These are phyloP conservation scores for Cremastinae sp. DNA, from an alignment of 2,888 invertebrate genomes.

Conservation along the genomic window DNA sequence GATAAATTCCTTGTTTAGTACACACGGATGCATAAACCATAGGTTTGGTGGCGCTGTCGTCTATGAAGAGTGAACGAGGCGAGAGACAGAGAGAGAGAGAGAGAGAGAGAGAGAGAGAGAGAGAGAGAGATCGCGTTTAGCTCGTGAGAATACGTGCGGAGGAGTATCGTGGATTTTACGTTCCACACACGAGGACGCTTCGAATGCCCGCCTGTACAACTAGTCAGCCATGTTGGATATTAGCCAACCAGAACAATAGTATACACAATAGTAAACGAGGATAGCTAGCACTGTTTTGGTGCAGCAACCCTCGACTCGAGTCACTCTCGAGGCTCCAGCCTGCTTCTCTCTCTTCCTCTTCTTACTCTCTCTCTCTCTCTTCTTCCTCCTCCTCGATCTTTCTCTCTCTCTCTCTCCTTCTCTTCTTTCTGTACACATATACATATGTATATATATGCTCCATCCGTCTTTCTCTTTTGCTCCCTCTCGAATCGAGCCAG, in stretches of 20 bases:
- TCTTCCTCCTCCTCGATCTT: conserved; percentile 58
- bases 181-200: conserved; percentile 14
- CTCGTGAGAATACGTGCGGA: conserved; percentile 7
- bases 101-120: conserved; percentile 5
- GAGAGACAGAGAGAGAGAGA: conserved; percentile 22
- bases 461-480: conserved; percentile 55
- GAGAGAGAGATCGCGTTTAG: conserved; percentile 23
- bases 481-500: conserved; percentile 44
- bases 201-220: conserved; percentile 71
- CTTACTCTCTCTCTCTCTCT: conserved; percentile 42
- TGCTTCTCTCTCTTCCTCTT: conserved; percentile 53
- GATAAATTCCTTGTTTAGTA: conserved; percentile 67
- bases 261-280: conserved; percentile 78
- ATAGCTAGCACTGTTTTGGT: conserved; percentile 72
- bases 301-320: conserved; percentile 63
- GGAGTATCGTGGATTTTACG: too few species aligned
- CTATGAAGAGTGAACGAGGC: conserved; percentile 28
- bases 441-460: too few species aligned
- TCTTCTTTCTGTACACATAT: too few species aligned
- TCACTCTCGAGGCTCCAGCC: conserved; percentile 43
- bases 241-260: conserved; percentile 80
- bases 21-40: conserved; percentile 63
- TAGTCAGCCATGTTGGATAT: conserved; percentile 80
- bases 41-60: conserved; percentile 41
- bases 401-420: conserved; percentile 37